phyloP scores from a whole-genome alignment of 2,888 invertebrate species.

The Phalangium opilio region DNA sequence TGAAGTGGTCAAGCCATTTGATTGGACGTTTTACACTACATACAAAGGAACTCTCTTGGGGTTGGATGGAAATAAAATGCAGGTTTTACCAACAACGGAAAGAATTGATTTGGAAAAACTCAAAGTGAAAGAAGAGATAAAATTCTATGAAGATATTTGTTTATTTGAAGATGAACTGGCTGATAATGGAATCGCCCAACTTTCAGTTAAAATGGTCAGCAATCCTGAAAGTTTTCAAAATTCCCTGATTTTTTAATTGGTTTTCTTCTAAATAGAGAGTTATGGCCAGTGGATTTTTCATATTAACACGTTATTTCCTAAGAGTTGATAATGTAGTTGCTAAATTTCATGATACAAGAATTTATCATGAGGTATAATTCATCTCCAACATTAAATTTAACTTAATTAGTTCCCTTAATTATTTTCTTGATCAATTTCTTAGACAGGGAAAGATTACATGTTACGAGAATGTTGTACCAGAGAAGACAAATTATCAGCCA shows the following conservation, averaged over 20 bases:
- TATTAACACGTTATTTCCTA: slow-evolving; percentile 75
- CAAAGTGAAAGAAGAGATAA: slow-evolving; percentile 73
- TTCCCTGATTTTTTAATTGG: not conserved
- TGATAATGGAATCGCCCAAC: slow-evolving; percentile 85
- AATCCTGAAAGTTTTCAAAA: not conserved
- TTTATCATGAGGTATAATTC: slow-evolving; percentile 52
- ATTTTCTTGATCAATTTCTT: too few species aligned
- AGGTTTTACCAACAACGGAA: slow-evolving; percentile 48
- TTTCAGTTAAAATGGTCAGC: slow-evolving; percentile 78
- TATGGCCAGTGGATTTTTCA: slow-evolving; percentile 86
- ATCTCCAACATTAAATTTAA: too few species aligned
- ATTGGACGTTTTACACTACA: slow-evolving; percentile 93
- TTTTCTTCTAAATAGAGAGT: slow-evolving; percentile 51
- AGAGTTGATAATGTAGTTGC: slow-evolving; percentile 86
- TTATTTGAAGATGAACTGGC: slow-evolving; percentile 96
- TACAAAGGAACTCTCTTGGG: slow-evolving; percentile 54
- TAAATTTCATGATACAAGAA: slow-evolving; percentile 70
- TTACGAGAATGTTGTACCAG: too few species aligned
- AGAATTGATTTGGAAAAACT: slow-evolving; percentile 72
- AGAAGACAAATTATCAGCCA: too few species aligned
- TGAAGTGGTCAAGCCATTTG: slow-evolving; percentile 72
- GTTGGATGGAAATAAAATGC: too few species aligned
- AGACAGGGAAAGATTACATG: too few species aligned
- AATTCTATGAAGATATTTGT: slow-evolving; percentile 83
- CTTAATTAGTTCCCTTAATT: too few species aligned